Evolutionary conservation across 2,113 vertebrate genomes (phyloP).

Genomic region (Gadus macrocephalus): DNA sequence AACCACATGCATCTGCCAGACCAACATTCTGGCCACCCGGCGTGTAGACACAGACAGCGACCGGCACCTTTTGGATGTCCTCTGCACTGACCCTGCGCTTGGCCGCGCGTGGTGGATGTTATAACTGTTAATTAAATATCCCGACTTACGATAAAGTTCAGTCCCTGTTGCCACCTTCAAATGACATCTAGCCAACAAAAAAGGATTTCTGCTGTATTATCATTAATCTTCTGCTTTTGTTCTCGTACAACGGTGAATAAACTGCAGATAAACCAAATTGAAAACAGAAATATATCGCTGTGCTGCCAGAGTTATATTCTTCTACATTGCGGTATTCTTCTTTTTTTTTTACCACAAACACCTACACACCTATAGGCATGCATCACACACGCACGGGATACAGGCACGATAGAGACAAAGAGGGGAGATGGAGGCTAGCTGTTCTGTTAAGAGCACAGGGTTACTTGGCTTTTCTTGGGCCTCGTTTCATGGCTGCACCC

Average conservation of each 20-base stretch:
- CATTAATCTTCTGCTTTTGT: too few relatives aligned
- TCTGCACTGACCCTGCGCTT: background rate
- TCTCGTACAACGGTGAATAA: slow-evolving; percentile 26
- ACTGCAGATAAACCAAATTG: slow-evolving; percentile 17
- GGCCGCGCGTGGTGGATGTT: too few relatives aligned
- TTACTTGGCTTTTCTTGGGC: slow-evolving; percentile 50
- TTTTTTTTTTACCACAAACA: background rate
- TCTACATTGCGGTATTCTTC: background rate
- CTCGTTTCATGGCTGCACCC: slow-evolving; percentile 40
- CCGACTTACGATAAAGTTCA: too few relatives aligned
- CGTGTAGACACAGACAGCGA: slow-evolving; percentile 23
- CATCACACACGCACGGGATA: slow-evolving; percentile 26
- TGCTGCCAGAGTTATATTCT: background rate
- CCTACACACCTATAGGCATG: slow-evolving; percentile 17
- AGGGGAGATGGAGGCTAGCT: too few relatives aligned
- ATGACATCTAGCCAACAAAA: too few relatives aligned
- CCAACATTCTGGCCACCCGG: slow-evolving; percentile 52
- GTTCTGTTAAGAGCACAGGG: slow-evolving; percentile 36
- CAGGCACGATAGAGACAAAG: too few relatives aligned
- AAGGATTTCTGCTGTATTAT: too few relatives aligned
- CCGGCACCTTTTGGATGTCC: background rate
- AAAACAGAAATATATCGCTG: background rate
- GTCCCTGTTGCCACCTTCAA: too few relatives aligned
- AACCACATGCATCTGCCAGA: slow-evolving; percentile 47
- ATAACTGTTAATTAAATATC: too few relatives aligned